A percentile compares a stretch with the other conserved stretches of the same genome.
These are phyloP conservation scores for Mantis religiosa DNA, from an alignment of 2,888 invertebrate genomes.

Conservation along the genomic window DNA sequence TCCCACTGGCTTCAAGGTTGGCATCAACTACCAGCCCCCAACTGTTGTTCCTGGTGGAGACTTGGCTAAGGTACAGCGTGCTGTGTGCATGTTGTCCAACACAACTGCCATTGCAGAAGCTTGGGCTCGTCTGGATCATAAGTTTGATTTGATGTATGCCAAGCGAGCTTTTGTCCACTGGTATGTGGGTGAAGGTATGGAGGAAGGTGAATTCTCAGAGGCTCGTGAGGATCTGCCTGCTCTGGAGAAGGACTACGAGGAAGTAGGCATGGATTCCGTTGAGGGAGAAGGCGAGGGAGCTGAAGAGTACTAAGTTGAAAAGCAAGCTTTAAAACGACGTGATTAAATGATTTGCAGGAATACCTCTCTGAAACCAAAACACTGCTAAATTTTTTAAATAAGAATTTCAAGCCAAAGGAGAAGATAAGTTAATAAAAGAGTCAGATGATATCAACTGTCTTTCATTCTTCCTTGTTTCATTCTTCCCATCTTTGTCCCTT, in stretches of 20 bases:
- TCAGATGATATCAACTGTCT: too few relatives aligned
- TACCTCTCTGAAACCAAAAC: neutral
- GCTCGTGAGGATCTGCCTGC: slow-evolving; percentile 74
- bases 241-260: slow-evolving; percentile 69
- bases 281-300: slow-evolving; percentile 50
- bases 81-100: slow-evolving; percentile 97
- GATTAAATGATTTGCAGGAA: neutral
- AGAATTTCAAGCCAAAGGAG: neutral
- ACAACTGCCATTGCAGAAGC: slow-evolving; percentile 96
- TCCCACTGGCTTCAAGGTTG: slow-evolving; percentile 58
- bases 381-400: neutral
- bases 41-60: slow-evolving; percentile 95
- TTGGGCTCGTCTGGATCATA: slow-evolving; percentile 93
- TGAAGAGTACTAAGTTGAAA: slow-evolving; percentile 39
- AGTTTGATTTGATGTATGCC: slow-evolving; percentile 95
- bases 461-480: too few relatives aligned
- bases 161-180: slow-evolving; percentile 96
- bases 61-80: slow-evolving; percentile 90
- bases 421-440: neutral
- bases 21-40: slow-evolving; percentile 91
- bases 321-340: neutral
- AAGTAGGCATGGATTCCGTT: slow-evolving; percentile 62
- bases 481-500: too few relatives aligned
- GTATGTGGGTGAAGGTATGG: slow-evolving; percentile 86
- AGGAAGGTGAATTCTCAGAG: slow-evolving; percentile 78